Conservation (phyloP, 2,113 vertebrate species). For the Plestiodon gilberti region DNA sequence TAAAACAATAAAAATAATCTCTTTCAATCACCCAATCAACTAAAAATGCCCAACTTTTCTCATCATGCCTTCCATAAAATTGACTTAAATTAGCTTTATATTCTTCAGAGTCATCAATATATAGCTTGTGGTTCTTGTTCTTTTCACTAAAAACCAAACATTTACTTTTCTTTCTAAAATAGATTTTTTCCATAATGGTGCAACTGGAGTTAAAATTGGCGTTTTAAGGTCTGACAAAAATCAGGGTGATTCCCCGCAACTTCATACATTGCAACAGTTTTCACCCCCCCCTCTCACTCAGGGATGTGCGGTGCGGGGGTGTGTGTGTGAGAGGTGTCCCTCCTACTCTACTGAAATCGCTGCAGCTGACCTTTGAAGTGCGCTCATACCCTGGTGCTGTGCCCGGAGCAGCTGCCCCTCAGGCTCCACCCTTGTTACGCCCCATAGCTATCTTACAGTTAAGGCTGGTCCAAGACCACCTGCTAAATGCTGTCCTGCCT, state of each 20-base stretch:
- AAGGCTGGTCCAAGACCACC: too few species aligned
- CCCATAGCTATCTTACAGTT: too few species aligned
- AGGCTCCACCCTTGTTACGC: too few species aligned
- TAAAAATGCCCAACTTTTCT: conserved; percentile 10
- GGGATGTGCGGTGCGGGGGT: too few species aligned
- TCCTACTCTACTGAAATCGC: too few species aligned
- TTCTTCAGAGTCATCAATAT: background rate
- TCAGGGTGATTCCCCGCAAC: background rate
- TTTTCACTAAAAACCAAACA: background rate
- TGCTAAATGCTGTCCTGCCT: too few species aligned
- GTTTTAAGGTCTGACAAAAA: background rate
- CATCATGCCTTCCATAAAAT: background rate
- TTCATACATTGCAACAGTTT: background rate
- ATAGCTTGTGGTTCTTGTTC: background rate
- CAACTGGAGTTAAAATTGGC: background rate
- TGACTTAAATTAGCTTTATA: conserved; percentile 14
- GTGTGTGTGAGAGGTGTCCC: too few species aligned
- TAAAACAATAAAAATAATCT: background rate
- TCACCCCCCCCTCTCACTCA: too few species aligned
- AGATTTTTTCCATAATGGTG: background rate
- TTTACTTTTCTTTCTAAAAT: background rate
- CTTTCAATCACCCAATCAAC: conserved; percentile 26
- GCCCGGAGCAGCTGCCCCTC: too few species aligned
- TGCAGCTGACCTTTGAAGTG: too few species aligned
- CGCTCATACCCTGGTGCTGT: too few species aligned